Percentiles rank a stretch among this genome's conserved stretches.
These are phyloP conservation scores for Pollimyrus isidori DNA, from an alignment of 2,113 vertebrate genomes.

Conservation along the genomic window DNA sequence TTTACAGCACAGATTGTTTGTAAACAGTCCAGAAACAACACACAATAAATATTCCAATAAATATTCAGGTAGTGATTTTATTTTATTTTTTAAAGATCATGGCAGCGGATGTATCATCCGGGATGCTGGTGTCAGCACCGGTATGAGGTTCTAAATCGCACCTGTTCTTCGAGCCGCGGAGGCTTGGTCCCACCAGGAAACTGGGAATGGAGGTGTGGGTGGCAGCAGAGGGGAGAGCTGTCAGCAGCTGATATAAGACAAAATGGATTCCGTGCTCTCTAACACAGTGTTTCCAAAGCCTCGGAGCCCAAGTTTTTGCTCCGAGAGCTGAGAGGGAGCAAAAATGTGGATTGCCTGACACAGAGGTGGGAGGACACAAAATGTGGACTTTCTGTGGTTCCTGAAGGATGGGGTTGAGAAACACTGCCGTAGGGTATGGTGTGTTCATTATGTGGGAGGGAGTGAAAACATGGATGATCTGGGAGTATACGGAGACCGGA, in stretches of 20 bases:
- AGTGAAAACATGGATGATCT: background rate
- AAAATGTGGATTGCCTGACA: background rate
- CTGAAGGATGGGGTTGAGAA: no score
- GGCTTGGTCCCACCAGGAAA: background rate
- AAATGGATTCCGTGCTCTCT: background rate
- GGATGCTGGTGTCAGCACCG: background rate
- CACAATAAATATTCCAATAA: background rate
- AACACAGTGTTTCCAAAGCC: background rate
- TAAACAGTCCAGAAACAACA: background rate
- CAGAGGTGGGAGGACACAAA: background rate
- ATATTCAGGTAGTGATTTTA: background rate
- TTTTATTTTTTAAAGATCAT: background rate
- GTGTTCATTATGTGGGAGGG: background rate
- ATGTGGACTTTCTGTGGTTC: background rate
- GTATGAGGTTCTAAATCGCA: background rate
- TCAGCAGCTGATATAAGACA: background rate
- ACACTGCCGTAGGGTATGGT: no score
- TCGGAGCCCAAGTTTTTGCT: background rate
- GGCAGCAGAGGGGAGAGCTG: background rate
- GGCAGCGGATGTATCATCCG: background rate
- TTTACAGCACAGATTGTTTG: background rate
- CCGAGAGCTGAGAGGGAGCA: background rate
- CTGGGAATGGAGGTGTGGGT: background rate
- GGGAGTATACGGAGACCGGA: background rate
- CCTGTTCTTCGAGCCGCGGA: background rate